Conservation (phyloP, 2,797 vertebrate genomes). For the Zalophus californianus region DNA sequence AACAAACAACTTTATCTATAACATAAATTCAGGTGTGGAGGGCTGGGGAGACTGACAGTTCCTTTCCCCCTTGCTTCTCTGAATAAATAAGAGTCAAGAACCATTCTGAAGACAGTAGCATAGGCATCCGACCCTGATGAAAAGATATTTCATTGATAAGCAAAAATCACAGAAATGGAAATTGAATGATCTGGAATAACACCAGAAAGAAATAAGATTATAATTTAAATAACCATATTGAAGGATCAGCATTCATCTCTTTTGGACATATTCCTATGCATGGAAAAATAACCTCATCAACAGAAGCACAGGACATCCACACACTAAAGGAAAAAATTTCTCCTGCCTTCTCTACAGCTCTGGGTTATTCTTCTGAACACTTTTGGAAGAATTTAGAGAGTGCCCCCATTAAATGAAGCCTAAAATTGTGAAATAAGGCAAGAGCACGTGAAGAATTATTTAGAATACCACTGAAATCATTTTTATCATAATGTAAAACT, state of each 20-base stretch:
- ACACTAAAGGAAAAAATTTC: not conserved
- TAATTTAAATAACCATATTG: slow-evolving; percentile 23
- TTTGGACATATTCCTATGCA: not conserved
- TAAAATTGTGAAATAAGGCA: slow-evolving; percentile 38
- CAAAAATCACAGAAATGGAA: slow-evolving; percentile 52
- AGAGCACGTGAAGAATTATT: slow-evolving; percentile 32
- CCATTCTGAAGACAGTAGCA: not conserved
- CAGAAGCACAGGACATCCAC: not conserved
- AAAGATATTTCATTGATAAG: not conserved
- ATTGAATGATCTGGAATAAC: slow-evolving; percentile 18
- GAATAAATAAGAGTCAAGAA: slow-evolving; percentile 7
- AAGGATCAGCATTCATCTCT: slow-evolving; percentile 12
- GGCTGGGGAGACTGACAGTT: not conserved
- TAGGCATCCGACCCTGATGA: not conserved
- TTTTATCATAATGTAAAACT: slow-evolving; percentile 14
- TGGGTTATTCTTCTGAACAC: not conserved
- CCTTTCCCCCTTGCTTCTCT: not conserved
- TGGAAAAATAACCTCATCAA: slow-evolving; percentile 43
- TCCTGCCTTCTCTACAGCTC: slow-evolving; percentile 52
- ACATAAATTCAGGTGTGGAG: not conserved
- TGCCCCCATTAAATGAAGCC: not conserved
- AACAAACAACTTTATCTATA: not conserved
- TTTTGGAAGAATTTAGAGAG: slow-evolving; percentile 3
- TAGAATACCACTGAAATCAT: not conserved
- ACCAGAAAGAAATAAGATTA: slow-evolving; percentile 12